A percentile compares a stretch with the other conserved stretches of the same genome.
phyloP scores from a whole-genome alignment of 2,113 vertebrate species.

The Argyrosomus japonicus region DNA sequence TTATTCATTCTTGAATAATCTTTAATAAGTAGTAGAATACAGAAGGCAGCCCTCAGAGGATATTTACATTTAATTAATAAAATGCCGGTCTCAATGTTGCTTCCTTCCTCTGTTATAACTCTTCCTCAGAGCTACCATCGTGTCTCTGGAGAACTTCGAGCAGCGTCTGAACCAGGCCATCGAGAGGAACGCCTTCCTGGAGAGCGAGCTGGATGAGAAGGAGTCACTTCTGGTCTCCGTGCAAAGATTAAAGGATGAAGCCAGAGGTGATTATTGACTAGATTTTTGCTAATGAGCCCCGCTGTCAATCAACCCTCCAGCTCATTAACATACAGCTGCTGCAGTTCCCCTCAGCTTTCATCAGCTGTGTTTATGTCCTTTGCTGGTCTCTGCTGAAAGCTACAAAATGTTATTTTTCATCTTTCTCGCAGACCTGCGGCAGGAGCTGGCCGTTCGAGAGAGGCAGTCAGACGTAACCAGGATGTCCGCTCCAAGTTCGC shows the following conservation, averaged over 20 bases:
- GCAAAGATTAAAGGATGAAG: constrained; percentile 97
- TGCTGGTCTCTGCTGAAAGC: neutral
- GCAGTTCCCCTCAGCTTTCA: neutral
- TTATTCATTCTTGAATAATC: neutral
- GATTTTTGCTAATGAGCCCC: neutral
- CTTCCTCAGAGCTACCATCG: constrained; percentile 91
- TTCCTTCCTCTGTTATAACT: neutral
- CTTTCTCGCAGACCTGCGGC: constrained; percentile 87
- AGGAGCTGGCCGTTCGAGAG: constrained; percentile 95
- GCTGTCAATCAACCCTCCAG: neutral
- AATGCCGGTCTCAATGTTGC: neutral
- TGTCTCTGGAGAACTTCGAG: constrained; percentile 98
- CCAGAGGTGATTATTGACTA: constrained; percentile 87
- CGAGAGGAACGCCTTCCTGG: constrained; percentile 98
- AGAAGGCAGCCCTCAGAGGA: neutral
- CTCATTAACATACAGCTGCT: constrained; percentile 15
- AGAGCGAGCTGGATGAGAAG: constrained; percentile 98
- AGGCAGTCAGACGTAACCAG: constrained; percentile 90
- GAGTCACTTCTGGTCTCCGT: constrained; percentile 96
- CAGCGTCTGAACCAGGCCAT: constrained; percentile 98
- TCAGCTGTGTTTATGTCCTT: neutral
- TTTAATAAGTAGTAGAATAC: neutral
- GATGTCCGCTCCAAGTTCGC: constrained; percentile 94
- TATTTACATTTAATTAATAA: neutral
- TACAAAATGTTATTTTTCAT: neutral